Percentiles rank a stretch among this genome's conserved stretches.
Conservation (phyloP, 1,140 invertebrate species). For the Atta texana region DNA sequence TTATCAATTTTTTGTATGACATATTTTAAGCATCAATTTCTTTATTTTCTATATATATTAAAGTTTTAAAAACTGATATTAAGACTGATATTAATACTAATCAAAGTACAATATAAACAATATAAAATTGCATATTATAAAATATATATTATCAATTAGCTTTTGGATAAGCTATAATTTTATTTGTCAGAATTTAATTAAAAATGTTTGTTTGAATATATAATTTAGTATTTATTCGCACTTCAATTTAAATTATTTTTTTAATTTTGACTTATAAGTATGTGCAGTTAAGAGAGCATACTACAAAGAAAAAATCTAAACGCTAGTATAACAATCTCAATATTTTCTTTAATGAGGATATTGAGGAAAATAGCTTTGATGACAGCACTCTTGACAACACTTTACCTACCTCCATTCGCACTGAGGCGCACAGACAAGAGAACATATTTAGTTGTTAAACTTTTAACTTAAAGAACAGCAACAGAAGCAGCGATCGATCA, state of each 20-base stretch:
- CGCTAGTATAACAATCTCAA: neutral
- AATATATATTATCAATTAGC: neutral
- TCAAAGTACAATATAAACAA: neutral
- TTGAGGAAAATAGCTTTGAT: neutral
- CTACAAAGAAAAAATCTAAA: neutral
- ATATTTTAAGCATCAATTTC: too few relatives aligned
- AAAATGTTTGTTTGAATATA: neutral
- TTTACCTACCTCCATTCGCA: constrained; percentile 84
- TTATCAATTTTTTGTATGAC: too few relatives aligned
- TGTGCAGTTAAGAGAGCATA: neutral
- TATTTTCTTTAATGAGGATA: neutral
- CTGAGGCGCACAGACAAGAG: constrained; percentile 83
- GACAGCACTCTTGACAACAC: constrained; percentile 10
- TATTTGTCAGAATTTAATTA: neutral
- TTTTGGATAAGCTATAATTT: neutral
- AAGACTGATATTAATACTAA: too few relatives aligned
- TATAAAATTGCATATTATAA: neutral
- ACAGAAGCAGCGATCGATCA: neutral
- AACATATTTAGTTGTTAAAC: constrained; percentile 78
- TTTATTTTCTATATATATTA: neutral
- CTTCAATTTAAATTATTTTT: neutral
- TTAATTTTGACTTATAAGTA: neutral
- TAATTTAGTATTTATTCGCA: neutral
- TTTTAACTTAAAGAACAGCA: constrained; percentile 14
- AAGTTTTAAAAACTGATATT: neutral